phyloP scores from a whole-genome alignment of 1,140 invertebrate genomes.

The Armadillidium nasatum region DNA sequence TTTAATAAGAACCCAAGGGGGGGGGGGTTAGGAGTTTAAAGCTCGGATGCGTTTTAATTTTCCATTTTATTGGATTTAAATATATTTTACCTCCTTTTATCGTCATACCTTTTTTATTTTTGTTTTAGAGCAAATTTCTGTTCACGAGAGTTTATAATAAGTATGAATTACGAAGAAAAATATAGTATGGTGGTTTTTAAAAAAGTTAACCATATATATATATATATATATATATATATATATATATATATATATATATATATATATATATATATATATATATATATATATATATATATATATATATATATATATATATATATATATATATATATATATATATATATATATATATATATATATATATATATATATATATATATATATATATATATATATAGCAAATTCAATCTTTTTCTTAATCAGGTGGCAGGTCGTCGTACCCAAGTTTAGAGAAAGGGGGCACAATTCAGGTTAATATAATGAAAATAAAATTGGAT shows the following conservation, averaged over 20 bases:
- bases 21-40: too few relatives aligned
- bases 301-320: slow-evolving; percentile 18
- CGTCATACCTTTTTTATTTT: too few relatives aligned
- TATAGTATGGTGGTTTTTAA: slow-evolving; percentile 30
- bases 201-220: slow-evolving; percentile 5
- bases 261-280: slow-evolving; percentile 26
- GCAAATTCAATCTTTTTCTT: slow-evolving; percentile 7
- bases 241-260: background rate
- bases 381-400: too few relatives aligned
- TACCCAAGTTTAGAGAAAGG: slow-evolving; percentile 80
- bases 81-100: too few relatives aligned
- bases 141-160: too few relatives aligned
- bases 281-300: background rate
- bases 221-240: slow-evolving; percentile 26
- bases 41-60: too few relatives aligned
- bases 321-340: slow-evolving; percentile 21
- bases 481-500: slow-evolving; percentile 81
- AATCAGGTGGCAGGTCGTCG: slow-evolving; percentile 68
- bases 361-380: too few relatives aligned
- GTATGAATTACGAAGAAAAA: too few relatives aligned
- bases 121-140: too few relatives aligned
- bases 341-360: too few relatives aligned
- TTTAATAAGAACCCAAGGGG: too few relatives aligned
- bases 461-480: slow-evolving; percentile 86
- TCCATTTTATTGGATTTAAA: too few relatives aligned